Evolutionary conservation across 2,888 invertebrate genomes (phyloP).

Genomic region (Capitulum mitella): DNA sequence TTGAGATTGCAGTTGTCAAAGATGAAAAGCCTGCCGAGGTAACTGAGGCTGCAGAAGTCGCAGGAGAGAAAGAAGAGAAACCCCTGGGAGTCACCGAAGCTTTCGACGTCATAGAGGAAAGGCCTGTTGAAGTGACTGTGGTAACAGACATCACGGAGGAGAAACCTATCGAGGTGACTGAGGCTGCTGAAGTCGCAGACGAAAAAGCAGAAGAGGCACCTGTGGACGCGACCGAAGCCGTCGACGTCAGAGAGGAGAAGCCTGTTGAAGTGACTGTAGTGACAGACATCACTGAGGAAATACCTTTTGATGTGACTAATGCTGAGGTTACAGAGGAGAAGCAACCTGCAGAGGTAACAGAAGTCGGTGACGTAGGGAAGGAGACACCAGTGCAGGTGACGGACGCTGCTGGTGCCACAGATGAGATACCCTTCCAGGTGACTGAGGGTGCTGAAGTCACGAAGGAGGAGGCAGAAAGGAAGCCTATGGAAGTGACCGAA

Average conservation of each 20-base stretch:
- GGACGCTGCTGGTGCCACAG: conserved; percentile 11
- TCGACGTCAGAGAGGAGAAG: neutral
- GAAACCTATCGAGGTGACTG: neutral
- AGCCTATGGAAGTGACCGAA: too few species aligned
- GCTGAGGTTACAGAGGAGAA: too few species aligned
- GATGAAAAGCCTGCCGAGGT: conserved; percentile 11
- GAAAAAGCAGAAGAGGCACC: neutral
- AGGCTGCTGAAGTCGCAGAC: neutral
- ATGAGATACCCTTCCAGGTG: neutral
- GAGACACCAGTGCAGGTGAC: neutral
- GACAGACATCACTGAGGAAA: too few species aligned
- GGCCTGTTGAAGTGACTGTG: neutral
- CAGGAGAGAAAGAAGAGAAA: neutral
- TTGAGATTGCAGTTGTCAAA: neutral
- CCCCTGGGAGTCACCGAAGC: neutral
- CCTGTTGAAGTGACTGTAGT: neutral
- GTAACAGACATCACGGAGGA: neutral
- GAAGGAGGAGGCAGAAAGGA: too few species aligned
- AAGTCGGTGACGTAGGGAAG: too few species aligned
- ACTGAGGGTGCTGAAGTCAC: neutral
- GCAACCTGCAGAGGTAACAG: neutral
- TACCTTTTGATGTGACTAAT: neutral
- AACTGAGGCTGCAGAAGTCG: neutral
- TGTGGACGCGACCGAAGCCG: too few species aligned
- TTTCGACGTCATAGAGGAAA: neutral